Evolutionary conservation across 2,888 invertebrate species (phyloP), one percentile per base, ranked within the genome.

Genomic region (Rhamnusium bicolor): DNA sequence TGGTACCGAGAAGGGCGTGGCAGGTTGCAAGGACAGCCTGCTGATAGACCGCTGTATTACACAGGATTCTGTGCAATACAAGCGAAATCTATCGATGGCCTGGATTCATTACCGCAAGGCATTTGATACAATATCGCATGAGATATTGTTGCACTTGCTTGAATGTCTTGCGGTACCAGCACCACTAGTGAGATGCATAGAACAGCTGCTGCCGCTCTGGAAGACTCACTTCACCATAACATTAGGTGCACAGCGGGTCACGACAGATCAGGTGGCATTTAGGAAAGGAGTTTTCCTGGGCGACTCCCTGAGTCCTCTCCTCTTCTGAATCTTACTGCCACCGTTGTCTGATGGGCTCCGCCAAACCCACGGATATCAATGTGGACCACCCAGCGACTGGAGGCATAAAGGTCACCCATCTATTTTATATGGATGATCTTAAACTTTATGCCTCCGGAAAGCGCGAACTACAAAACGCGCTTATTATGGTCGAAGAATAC

Each of bases 61-160:
- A 24, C 24, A 24, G 24, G 24, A 24, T 24, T 24, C 24, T 24
- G 24, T 24, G 24, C 24, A 24, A 24, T 24, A 24, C 6, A 24
- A 24, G 24, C 24, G 24, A 6, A 24, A 21, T 14, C 53, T n/a
- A n/a, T 24, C 10, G 1, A 21, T n/a, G 27, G n/a, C 27, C 58
- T 58, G 46, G 62, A 14, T 62, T 21, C 40, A 19, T 32, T 62
- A 62, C 18, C 7, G 46, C 5, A 62, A 40, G 46, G 46, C 46
- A 19, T 62, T 62, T 19, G 62, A 62, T 21, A 46, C 46, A 21
- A 63, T 24, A 24, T 49, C 49, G 10, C 63, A 63, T 24, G 49
- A 21, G 24, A 21, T 63, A 5, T 19, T 63, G 24, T 10, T 61
- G 19, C 61, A 27, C 14, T 21, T 63, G 14, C 49, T 63, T 12